A percentile compares a stretch with the other conserved stretches of the same genome.
Evolutionary conservation across 2,113 vertebrate species (phyloP).

Genomic region (Cinclus mexicanus): DNA sequence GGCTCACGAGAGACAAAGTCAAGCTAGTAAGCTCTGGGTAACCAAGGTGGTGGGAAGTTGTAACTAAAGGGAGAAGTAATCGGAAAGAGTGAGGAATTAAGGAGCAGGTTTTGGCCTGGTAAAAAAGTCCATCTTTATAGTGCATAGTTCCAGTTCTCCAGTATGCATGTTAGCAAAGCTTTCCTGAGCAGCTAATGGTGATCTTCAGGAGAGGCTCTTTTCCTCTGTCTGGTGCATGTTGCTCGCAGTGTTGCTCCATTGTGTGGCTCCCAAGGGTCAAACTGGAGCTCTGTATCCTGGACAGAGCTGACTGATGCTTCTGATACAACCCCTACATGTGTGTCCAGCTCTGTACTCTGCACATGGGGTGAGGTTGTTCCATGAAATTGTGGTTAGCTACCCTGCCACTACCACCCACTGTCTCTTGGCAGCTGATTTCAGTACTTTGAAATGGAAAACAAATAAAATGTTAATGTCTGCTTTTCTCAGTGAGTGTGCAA

Average conservation of each 20-base stretch:
- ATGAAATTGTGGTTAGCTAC: background rate
- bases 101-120: background rate
- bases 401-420: background rate
- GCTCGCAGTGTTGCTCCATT: background rate
- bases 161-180: background rate
- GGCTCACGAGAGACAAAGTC: background rate
- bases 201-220: background rate
- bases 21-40: background rate
- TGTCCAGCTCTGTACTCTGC: constrained; percentile 29
- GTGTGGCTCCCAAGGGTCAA: background rate
- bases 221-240: rapidly evolving
- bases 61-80: background rate
- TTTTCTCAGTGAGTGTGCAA: background rate
- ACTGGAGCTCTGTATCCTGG: background rate
- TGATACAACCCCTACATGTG: background rate
- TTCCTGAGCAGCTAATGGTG: background rate
- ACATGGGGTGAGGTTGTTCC: background rate
- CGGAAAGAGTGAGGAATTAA: background rate
- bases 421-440: background rate
- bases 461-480: background rate
- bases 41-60: background rate
- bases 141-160: background rate
- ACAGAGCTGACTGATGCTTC: background rate
- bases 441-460: background rate
- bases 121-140: background rate